Conservation (phyloP, 2,797 vertebrate species). For the Antrozous pallidus region DNA sequence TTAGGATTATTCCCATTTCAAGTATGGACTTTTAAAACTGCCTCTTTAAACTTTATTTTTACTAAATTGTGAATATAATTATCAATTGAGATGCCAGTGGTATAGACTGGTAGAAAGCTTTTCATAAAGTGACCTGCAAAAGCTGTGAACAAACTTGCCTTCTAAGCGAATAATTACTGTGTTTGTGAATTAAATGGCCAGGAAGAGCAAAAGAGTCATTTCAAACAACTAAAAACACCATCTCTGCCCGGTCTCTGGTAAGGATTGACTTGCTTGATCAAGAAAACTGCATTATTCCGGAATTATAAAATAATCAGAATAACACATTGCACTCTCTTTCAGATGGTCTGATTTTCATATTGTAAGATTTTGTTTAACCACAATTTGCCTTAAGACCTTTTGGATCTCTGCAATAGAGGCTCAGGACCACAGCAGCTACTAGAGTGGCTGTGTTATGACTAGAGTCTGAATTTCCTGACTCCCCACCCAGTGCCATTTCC, state of each 20-base stretch:
- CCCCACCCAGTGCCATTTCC: background rate
- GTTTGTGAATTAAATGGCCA: background rate
- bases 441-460: background rate
- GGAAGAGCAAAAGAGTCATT: background rate
- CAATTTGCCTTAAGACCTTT: background rate
- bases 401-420: background rate
- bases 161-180: background rate
- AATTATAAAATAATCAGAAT: background rate
- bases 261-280: background rate
- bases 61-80: background rate
- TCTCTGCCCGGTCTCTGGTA: background rate
- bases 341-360: background rate
- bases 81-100: background rate
- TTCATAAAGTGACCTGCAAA: background rate
- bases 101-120: background rate
- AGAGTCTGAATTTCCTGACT: background rate
- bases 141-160: background rate
- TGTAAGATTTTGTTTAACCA: slow-evolving; percentile 3
- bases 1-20: background rate
- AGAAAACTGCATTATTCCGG: background rate
- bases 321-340: background rate
- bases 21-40: background rate
- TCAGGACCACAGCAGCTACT: background rate
- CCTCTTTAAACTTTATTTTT: background rate
- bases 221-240: background rate